phyloP scores from a whole-genome alignment of 2,113 vertebrate genomes.

The Xiphophorus couchianus region DNA sequence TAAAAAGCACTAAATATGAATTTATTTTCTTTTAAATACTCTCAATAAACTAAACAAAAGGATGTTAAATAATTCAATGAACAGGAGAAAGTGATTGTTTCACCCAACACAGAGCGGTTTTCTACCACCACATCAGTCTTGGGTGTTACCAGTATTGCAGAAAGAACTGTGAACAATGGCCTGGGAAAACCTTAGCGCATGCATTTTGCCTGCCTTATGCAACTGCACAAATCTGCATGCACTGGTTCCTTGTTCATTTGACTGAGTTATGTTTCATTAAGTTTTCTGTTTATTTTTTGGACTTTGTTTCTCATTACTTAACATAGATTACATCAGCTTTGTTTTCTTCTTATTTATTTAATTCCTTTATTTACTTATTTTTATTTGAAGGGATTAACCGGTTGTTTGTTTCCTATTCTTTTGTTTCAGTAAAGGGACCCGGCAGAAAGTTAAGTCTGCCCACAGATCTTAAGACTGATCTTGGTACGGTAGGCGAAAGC shows the following conservation, averaged over 20 bases:
- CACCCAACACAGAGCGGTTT: not conserved
- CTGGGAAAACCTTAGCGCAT: constrained; percentile 64
- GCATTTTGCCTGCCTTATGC: constrained; percentile 65
- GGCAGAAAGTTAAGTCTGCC: constrained; percentile 99
- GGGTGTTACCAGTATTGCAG: not conserved
- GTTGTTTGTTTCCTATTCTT: constrained; percentile 95
- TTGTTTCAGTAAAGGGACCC: constrained; percentile 99
- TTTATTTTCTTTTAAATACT: too few relatives aligned
- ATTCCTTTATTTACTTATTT: constrained; percentile 51
- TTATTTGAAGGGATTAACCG: constrained; percentile 87
- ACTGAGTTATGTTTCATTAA: constrained; percentile 41
- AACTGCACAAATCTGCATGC: constrained; percentile 64
- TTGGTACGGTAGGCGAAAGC: constrained; percentile 98
- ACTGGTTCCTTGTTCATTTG: constrained; percentile 51
- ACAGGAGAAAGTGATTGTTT: not conserved
- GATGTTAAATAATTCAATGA: not conserved
- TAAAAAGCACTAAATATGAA: too few relatives aligned
- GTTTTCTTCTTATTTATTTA: constrained; percentile 15
- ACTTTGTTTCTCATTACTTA: constrained; percentile 41
- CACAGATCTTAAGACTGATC: constrained; percentile 99
- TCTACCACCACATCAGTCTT: not conserved
- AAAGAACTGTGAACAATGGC: constrained; percentile 43
- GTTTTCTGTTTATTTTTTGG: constrained; percentile 16
- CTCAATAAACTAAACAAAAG: not conserved
- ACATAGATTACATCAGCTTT: constrained; percentile 21